These are phyloP conservation scores for Anas capensis DNA, from an alignment of 2,797 vertebrate genomes.

Conservation along the genomic window DNA sequence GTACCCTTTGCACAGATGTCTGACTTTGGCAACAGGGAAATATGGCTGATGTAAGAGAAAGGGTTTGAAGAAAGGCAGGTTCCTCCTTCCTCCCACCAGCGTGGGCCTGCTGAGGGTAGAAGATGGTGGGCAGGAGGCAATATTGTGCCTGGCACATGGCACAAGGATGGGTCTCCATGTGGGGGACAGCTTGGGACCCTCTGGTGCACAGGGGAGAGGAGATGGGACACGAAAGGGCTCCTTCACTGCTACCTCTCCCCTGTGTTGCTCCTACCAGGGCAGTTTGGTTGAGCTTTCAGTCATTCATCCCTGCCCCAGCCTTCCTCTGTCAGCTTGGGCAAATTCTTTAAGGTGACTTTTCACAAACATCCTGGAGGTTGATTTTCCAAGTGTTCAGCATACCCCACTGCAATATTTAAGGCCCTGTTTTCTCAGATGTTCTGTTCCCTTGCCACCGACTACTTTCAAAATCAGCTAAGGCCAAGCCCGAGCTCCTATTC, in stretches of 20 bases:
- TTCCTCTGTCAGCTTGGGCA: not conserved
- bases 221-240: rapidly evolving
- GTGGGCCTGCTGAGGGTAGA: rapidly evolving
- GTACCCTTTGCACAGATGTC: rapidly evolving
- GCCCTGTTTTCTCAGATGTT: not conserved
- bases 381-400: not conserved
- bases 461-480: not conserved
- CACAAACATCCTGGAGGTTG: not conserved
- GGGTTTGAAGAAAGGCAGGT: not conserved
- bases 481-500: not conserved
- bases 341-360: not conserved
- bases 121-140: not conserved
- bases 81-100: not conserved
- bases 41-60: not conserved
- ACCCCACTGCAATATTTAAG: not conserved
- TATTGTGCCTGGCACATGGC: not conserved
- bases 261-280: not conserved
- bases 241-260: not conserved
- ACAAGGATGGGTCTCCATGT: rapidly evolving
- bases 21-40: not conserved
- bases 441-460: not conserved
- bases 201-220: not conserved
- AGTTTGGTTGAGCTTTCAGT: not conserved
- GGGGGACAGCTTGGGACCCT: not conserved
- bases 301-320: not conserved